A percentile compares a stretch with the other conserved stretches of the same genome.
These are phyloP conservation scores for Chiloscyllium punctatum DNA, from an alignment of 2,797 vertebrate genomes.

Conservation along the genomic window DNA sequence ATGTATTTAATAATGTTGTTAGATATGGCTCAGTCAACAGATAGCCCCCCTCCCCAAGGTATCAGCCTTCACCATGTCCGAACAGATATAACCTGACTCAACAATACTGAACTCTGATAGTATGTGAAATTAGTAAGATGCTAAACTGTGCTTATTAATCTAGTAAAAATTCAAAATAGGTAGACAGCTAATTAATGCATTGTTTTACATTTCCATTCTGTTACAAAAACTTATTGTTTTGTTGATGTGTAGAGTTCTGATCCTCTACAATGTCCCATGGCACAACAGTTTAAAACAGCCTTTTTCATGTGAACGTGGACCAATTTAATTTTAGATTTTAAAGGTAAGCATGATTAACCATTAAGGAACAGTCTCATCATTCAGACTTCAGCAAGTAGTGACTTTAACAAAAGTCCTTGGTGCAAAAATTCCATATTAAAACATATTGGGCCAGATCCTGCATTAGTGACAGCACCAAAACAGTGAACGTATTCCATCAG, in stretches of 20 bases:
- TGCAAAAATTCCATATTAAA: background rate
- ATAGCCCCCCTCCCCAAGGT: background rate
- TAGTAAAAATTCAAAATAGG: background rate
- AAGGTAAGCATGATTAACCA: background rate
- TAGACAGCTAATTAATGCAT: background rate
- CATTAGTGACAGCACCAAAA: too few relatives aligned
- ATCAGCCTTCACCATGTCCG: background rate
- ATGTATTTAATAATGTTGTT: background rate
- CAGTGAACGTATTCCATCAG: too few relatives aligned
- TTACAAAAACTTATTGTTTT: background rate
- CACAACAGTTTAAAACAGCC: background rate
- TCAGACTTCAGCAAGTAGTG: background rate
- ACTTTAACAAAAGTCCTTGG: background rate
- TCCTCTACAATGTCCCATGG: background rate
- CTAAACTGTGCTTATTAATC: background rate
- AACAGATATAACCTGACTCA: background rate
- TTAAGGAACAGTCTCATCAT: background rate
- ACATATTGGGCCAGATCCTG: background rate
- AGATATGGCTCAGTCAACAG: background rate
- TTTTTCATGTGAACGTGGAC: background rate
- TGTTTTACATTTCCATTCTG: too few relatives aligned
- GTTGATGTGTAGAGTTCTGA: background rate
- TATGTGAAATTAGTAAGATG: background rate
- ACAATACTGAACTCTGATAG: background rate
- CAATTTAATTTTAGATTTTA: slow-evolving; percentile 1